A percentile compares a stretch with the other conserved stretches of the same genome.
phyloP scores from a whole-genome alignment of 2,113 vertebrate genomes.

The Phaethon lepturus region DNA sequence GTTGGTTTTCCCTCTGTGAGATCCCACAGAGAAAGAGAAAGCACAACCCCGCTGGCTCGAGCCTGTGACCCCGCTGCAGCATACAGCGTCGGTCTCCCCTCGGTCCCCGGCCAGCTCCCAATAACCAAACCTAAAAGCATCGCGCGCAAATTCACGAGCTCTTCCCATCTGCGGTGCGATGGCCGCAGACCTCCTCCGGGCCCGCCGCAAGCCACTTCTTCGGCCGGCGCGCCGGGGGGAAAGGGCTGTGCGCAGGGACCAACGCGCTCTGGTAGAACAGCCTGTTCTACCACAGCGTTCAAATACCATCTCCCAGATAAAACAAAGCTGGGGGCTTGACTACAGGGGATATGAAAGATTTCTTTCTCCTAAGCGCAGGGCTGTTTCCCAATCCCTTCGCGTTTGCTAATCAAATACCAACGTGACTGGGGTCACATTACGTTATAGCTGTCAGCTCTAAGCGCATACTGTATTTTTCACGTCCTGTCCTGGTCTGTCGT shows the following conservation, averaged over 20 bases:
- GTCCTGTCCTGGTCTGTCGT: neutral
- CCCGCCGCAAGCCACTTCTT: neutral
- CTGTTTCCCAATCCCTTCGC: neutral
- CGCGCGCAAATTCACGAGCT: neutral
- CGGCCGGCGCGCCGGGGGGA: fast-evolving
- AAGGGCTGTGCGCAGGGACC: neutral
- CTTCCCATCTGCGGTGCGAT: fast-evolving
- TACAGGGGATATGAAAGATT: conserved; percentile 31
- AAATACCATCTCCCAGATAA: conserved; percentile 4
- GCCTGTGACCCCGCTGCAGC: neutral
- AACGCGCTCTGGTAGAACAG: neutral
- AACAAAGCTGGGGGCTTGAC: neutral
- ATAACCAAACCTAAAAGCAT: fast-evolving
- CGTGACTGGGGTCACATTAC: conserved; percentile 56
- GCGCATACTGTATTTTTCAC: conserved; percentile 38
- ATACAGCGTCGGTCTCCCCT: neutral
- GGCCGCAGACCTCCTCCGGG: neutral
- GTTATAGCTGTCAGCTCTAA: conserved; percentile 35
- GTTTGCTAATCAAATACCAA: conserved; percentile 55
- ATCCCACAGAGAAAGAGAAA: neutral
- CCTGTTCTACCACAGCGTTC: neutral
- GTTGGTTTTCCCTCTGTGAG: neutral
- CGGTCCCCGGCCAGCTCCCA: neutral
- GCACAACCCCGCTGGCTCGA: neutral
- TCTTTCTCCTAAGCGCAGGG: conserved; percentile 30